Evolutionary conservation across 2,888 invertebrate species (phyloP).

Genomic region (Gisinianus flammeolus): DNA sequence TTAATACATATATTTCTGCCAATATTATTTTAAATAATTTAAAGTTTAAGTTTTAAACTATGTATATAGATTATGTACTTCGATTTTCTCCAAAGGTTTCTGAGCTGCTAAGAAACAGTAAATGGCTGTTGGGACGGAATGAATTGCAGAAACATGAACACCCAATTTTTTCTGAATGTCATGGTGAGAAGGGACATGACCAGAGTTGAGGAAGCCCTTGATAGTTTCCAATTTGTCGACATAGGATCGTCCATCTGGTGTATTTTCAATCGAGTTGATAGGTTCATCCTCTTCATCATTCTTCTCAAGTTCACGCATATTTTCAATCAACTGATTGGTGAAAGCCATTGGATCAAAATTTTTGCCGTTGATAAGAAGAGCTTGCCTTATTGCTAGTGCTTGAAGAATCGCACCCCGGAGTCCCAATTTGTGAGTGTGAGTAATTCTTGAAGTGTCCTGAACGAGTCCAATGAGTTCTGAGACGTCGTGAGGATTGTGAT

Average conservation of each 20-base stretch:
- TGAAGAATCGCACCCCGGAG: constrained; percentile 59
- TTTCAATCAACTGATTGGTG: constrained; percentile 64
- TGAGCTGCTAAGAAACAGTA: constrained; percentile 71
- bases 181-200: constrained; percentile 63
- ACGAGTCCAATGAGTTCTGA: constrained; percentile 65
- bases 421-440: constrained; percentile 66
- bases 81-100: constrained; percentile 64
- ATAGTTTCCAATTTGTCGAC: constrained; percentile 66
- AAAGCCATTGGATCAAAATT: constrained; percentile 64
- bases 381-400: constrained; percentile 61
- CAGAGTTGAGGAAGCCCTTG: constrained; percentile 64
- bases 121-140: constrained; percentile 75
- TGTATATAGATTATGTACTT: constrained; percentile 61
- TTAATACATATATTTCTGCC: background rate
- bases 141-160: constrained; percentile 69
- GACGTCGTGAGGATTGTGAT: constrained; percentile 59
- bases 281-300: constrained; percentile 52
- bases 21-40: background rate
- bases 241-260: constrained; percentile 63
- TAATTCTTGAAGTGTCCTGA: constrained; percentile 66
- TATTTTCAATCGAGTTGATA: constrained; percentile 61
- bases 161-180: constrained; percentile 68
- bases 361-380: constrained; percentile 48
- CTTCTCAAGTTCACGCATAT: constrained; percentile 63
- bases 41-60: too few species aligned